These are phyloP conservation scores for Chironomus tentans DNA, from an alignment of 2,888 invertebrate species.

Conservation along the genomic window DNA sequence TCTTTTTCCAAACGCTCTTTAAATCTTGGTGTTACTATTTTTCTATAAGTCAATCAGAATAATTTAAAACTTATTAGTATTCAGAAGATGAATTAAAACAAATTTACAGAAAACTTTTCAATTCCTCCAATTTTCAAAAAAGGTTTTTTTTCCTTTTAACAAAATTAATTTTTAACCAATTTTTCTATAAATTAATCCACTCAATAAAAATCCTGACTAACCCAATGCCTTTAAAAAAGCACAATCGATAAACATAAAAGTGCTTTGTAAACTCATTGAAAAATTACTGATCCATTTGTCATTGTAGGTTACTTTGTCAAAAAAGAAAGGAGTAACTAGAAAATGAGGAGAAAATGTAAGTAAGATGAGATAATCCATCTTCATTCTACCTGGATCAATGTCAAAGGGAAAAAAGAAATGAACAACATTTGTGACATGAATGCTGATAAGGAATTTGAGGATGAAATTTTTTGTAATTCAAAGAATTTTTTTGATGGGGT, in stretches of 20 bases:
- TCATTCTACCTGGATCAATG: constrained; percentile 18
- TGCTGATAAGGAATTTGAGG: constrained; percentile 13
- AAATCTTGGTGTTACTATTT: too few relatives aligned
- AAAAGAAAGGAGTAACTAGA: background rate
- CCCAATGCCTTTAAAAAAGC: background rate
- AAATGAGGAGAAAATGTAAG: background rate
- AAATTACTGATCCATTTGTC: constrained; percentile 20
- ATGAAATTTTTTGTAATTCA: too few relatives aligned
- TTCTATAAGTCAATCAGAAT: background rate
- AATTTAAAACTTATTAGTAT: background rate
- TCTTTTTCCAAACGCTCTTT: too few relatives aligned
- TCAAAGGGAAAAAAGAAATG: constrained; percentile 2
- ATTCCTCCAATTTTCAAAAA: background rate
- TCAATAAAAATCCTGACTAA: background rate
- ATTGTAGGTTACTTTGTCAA: background rate
- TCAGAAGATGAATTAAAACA: background rate
- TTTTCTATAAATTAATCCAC: background rate
- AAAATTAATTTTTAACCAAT: background rate
- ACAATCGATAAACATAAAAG: background rate
- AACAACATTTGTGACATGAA: constrained; percentile 17
- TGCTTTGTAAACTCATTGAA: constrained; percentile 1
- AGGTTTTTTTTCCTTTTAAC: background rate
- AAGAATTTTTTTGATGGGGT: too few relatives aligned
- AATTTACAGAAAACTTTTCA: background rate
- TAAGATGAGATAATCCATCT: constrained; percentile 22